Base-by-base conservation (phyloP, 2,888 invertebrate genomes). In the Acleris laterana region DNA sequence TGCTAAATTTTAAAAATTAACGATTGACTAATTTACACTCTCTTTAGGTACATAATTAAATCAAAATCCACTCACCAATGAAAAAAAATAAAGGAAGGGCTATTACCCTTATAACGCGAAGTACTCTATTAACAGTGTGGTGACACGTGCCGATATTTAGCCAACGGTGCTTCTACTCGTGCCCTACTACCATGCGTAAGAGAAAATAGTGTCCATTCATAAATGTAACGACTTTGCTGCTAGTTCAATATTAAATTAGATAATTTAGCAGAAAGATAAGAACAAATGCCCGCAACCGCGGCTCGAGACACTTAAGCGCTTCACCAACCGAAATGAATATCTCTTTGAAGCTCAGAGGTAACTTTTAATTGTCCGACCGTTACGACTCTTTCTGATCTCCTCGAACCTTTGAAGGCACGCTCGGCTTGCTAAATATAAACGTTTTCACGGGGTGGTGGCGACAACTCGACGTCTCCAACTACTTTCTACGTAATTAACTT, bases 291-390 rank as follows among this genome's bases (percentile, higher is more conserved):
- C 57, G 32, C 65, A 71, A 60, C 69, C 25, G 4, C 6, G 57
- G 64, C 62, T 63, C 58, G 63, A 65, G 57, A 68, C 71, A 73
- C 76, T 81, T 78, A 77, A 75, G 65, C 75, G 79, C 73, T 77
- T 77, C 76, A 78, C 81, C 70, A 77, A 82, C 83, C 87, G 78
- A 73, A 76, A 80, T 80, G 79, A 86, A 72, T 68, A 67, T 68
- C 72, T 61, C 85, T 86, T 87, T 85, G 84, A 82, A 73, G 74
- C 68, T 63, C 76, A 72, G 72, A 78, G 75, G 78, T 77, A 85
- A 88, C 81, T 88, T 89, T 86, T 88, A 88, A 89, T 89, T 88
- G 88, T 76, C 70, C 72, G 71, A 71, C 75, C 73, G 66, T 55
- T 55, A 38, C 60, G 55, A 61, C 49, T 64, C 69, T 68, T 51